Evolutionary conservation across 2,888 invertebrate genomes (phyloP), one percentile per base, ranked within the genome.

Genomic region (Sclerodermus sp.): DNA sequence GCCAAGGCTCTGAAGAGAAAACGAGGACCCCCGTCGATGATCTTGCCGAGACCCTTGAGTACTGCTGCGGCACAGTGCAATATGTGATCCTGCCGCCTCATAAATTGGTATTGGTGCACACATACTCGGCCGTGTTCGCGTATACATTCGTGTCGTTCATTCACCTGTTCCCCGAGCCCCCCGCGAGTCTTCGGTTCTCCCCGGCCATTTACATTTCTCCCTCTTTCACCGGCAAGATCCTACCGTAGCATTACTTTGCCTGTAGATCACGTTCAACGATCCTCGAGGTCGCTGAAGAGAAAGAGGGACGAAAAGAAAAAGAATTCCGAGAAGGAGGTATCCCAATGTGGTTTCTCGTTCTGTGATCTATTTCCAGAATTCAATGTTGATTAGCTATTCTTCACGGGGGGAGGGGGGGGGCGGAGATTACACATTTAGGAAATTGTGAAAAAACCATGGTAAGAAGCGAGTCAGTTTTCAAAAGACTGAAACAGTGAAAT

Each of bases 261-360:
- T 62, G 59, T 64, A 65, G 61, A 62, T 65, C 67, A 59, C 60
- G 59, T 51, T 62, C 53, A 58, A 29, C 60, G 59, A 60, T 63
- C 57, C 45, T 17, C 48, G 58, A 51, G 57, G 55, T 55, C 53
- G 54, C 49, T 14, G 39, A 14, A 45, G 34, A 34, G 34, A 23
- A 23, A 23, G 23, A 23, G 23, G 23, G 23, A 3, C 23, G 23
- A 23, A 8, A 23, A 23, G 4, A 23, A 23, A 23, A 23, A 23
- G 23, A 23, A 5, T 5, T 23, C 23, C 23, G 8, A 23, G 23
- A 3, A 23, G 23, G 23, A 23, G 3, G 3, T 23, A 23, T 23
- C 8, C 23, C 23, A 23, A 23, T 23, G n/a, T 23, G 23, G 4
- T 5, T 23, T 23, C 23, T 3, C 23, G n/a, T 8, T 8, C 23